These are phyloP conservation scores for Gastrophysa polygoni DNA, from an alignment of 2,888 invertebrate genomes.

Conservation along the genomic window DNA sequence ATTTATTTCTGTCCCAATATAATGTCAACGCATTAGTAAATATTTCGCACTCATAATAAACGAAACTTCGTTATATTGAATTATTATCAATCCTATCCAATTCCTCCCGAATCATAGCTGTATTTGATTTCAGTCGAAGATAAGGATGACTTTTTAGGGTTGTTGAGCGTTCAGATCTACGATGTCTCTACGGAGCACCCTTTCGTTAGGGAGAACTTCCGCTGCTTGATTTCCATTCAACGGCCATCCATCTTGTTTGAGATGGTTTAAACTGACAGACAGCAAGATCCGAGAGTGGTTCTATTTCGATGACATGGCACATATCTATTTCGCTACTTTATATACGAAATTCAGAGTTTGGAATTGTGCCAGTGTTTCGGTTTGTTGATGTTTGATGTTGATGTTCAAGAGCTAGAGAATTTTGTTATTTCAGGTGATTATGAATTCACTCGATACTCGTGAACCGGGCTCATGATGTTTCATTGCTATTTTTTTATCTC, in stretches of 20 bases:
- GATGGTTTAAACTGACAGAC: constrained; percentile 61
- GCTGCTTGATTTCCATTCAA: constrained; percentile 68
- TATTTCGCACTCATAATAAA: neutral
- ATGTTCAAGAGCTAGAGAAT: neutral
- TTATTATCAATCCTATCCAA: neutral
- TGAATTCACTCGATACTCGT: neutral
- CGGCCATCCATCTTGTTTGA: constrained; percentile 70
- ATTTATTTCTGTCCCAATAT: too few relatives aligned
- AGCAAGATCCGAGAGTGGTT: constrained; percentile 57
- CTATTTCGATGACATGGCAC: constrained; percentile 57
- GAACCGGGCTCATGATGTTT: too few relatives aligned
- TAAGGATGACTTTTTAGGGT: constrained; percentile 36
- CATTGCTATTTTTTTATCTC: too few relatives aligned
- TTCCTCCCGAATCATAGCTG: constrained; percentile 9
- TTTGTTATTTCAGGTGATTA: neutral
- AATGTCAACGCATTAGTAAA: too few relatives aligned
- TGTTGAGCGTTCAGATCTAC: constrained; percentile 31
- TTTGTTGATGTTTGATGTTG: neutral
- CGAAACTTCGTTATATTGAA: too few relatives aligned
- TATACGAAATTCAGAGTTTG: constrained; percentile 37
- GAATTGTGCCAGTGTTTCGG: constrained; percentile 16
- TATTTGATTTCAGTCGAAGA: constrained; percentile 30
- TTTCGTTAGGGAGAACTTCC: constrained; percentile 52
- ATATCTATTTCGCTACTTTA: constrained; percentile 51
- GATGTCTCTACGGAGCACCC: constrained; percentile 43